These are phyloP conservation scores for Pammene fasciana DNA, from an alignment of 2,888 invertebrate genomes.

Conservation along the genomic window DNA sequence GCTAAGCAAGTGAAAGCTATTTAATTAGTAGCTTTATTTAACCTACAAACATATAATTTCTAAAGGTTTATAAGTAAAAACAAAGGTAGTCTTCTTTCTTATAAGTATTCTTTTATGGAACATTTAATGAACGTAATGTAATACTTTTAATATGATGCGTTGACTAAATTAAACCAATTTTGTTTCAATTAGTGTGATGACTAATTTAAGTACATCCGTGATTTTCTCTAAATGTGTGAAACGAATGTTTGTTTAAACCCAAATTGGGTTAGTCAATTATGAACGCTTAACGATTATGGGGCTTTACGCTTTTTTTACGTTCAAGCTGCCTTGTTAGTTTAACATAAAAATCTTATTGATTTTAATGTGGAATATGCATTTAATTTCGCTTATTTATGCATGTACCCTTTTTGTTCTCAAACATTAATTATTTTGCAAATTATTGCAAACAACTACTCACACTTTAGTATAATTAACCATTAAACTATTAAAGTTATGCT, in stretches of 20 bases:
- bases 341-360: not conserved
- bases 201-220: conserved; percentile 23
- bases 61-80: not conserved
- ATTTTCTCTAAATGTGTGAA: conserved; percentile 20
- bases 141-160: not conserved
- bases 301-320: conserved; percentile 13
- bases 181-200: conserved; percentile 25
- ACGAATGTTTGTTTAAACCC: conserved; percentile 19
- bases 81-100: not conserved
- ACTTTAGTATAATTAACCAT: no score
- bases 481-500: no score
- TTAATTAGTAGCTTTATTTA: conserved; percentile 8
- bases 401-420: not conserved
- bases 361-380: conserved; percentile 7
- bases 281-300: conserved; percentile 9
- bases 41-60: conserved; percentile 2
- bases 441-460: not conserved
- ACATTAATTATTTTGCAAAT: not conserved
- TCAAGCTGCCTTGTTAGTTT: conserved; percentile 10
- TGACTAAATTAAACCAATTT: conserved; percentile 11
- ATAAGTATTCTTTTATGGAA: not conserved
- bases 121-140: not conserved
- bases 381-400: not conserved
- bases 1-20: conserved; percentile 22
- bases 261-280: conserved; percentile 5